Conservation (phyloP, 2,797 vertebrate genomes). For the Sciaenops ocellatus region DNA sequence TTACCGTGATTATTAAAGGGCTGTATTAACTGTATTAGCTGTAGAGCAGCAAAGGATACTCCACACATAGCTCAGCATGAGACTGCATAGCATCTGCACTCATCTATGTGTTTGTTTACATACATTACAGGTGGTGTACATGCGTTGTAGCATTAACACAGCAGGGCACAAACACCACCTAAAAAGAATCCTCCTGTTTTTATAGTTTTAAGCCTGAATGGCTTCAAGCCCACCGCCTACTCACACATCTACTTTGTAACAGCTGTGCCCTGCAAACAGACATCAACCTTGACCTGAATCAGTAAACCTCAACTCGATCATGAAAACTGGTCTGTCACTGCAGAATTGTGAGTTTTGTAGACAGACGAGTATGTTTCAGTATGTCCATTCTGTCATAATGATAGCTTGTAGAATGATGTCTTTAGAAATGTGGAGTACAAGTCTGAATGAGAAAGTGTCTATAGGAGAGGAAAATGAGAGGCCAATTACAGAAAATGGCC, state of each 20-base stretch:
- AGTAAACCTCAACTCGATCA: conserved; percentile 24
- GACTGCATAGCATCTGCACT: neutral
- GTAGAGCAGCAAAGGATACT: neutral
- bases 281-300: conserved; percentile 34
- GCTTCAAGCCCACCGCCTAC: neutral
- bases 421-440: conserved; percentile 49
- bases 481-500: conserved; percentile 66
- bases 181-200: conserved; percentile 6
- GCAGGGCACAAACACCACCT: neutral
- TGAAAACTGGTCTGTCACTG: conserved; percentile 21
- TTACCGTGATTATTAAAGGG: conserved; percentile 24
- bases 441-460: conserved; percentile 51
- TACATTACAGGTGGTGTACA: neutral
- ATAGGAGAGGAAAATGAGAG: conserved; percentile 66
- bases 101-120: neutral
- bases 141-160: too few species aligned
- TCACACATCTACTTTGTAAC: conserved; percentile 30
- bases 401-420: conserved; percentile 51
- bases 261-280: conserved; percentile 43
- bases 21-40: neutral
- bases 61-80: neutral
- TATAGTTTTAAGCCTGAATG: conserved; percentile 2
- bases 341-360: conserved; percentile 20
- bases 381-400: conserved; percentile 39
- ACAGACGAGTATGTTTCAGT: conserved; percentile 18